phyloP scores from a whole-genome alignment of 2,888 invertebrate genomes.

The Teleiodes luculella region DNA sequence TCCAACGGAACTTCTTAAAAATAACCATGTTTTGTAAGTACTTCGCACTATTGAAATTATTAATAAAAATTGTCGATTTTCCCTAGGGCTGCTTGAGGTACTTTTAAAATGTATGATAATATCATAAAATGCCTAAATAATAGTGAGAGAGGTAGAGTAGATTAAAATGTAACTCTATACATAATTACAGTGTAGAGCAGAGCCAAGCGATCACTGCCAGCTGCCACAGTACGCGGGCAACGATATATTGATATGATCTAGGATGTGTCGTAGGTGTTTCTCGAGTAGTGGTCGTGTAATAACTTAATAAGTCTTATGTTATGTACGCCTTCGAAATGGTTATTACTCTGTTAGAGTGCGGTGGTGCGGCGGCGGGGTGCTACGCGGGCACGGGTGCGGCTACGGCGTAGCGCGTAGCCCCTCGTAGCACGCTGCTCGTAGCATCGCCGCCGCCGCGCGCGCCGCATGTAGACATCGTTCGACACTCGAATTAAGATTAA shows the following conservation, averaged over 20 bases:
- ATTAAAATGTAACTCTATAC: slow-evolving; percentile 52
- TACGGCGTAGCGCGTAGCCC: slow-evolving; percentile 15
- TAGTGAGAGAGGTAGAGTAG: slow-evolving; percentile 75
- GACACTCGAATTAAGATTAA: slow-evolving; percentile 72
- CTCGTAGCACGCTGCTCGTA: slow-evolving; percentile 15
- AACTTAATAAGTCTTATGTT: slow-evolving; percentile 75
- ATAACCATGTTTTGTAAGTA: not conserved
- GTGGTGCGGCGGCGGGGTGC: slow-evolving; percentile 25
- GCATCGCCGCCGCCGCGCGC: slow-evolving; percentile 29
- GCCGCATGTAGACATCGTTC: slow-evolving; percentile 59
- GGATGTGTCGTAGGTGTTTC: slow-evolving; percentile 77
- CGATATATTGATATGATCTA: slow-evolving; percentile 78
- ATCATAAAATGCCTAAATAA: slow-evolving; percentile 66
- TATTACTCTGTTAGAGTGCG: slow-evolving; percentile 48
- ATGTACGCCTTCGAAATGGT: slow-evolving; percentile 69
- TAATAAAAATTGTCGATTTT: slow-evolving; percentile 45
- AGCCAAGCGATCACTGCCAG: slow-evolving; percentile 53
- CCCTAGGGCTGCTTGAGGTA: slow-evolving; percentile 54
- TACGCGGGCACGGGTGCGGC: not conserved
- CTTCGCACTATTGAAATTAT: slow-evolving; percentile 32
- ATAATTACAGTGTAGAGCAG: slow-evolving; percentile 36
- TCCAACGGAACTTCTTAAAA: slow-evolving; percentile 1
- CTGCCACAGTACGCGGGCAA: slow-evolving; percentile 58
- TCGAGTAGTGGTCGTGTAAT: slow-evolving; percentile 76
- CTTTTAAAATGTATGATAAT: slow-evolving; percentile 59